Percentiles rank a stretch among this genome's conserved stretches.
These are phyloP conservation scores for Orgyia antiqua DNA, from an alignment of 2,888 invertebrate species.

Conservation along the genomic window DNA sequence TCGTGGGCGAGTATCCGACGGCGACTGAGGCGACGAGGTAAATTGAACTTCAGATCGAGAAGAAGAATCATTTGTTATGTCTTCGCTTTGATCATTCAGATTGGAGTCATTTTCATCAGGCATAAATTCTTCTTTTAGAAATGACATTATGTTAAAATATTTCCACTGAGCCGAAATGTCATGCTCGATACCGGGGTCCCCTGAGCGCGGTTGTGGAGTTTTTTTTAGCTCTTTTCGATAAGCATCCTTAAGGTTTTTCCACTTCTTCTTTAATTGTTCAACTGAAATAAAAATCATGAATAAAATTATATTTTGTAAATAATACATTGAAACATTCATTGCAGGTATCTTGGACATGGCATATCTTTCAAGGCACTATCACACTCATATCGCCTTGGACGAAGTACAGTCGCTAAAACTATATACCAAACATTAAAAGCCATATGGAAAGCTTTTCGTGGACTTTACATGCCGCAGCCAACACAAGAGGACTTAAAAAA, in stretches of 20 bases:
- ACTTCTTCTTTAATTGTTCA: slow-evolving; percentile 5
- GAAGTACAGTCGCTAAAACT: slow-evolving; percentile 13
- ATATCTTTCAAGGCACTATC: slow-evolving; percentile 19
- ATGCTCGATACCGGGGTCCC: slow-evolving; percentile 2
- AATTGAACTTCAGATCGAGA: slow-evolving; percentile 2
- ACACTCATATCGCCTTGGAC: slow-evolving; percentile 14
- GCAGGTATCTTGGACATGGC: slow-evolving; percentile 7
- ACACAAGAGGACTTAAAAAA: slow-evolving; percentile 1
- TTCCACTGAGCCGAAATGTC: slow-evolving; percentile 13
- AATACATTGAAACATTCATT: neutral
- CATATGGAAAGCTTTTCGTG: slow-evolving; percentile 14
- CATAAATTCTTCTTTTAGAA: slow-evolving; percentile 15
- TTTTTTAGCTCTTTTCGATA: slow-evolving; percentile 6
- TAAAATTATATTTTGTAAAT: neutral
- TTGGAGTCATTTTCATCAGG: slow-evolving; percentile 12
- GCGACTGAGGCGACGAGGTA: slow-evolving; percentile 1
- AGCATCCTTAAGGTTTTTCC: slow-evolving; percentile 6
- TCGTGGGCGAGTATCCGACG: neutral
- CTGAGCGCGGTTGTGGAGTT: too few relatives aligned
- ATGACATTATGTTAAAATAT: slow-evolving; percentile 15
- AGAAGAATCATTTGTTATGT: slow-evolving; percentile 1
- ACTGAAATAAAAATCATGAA: slow-evolving; percentile 2
- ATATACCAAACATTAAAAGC: slow-evolving; percentile 12
- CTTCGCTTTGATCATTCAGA: too few relatives aligned
- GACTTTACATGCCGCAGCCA: neutral